Conservation (phyloP, 35 echinoderm and acorn worm species). For the Anneissia japonica region DNA sequence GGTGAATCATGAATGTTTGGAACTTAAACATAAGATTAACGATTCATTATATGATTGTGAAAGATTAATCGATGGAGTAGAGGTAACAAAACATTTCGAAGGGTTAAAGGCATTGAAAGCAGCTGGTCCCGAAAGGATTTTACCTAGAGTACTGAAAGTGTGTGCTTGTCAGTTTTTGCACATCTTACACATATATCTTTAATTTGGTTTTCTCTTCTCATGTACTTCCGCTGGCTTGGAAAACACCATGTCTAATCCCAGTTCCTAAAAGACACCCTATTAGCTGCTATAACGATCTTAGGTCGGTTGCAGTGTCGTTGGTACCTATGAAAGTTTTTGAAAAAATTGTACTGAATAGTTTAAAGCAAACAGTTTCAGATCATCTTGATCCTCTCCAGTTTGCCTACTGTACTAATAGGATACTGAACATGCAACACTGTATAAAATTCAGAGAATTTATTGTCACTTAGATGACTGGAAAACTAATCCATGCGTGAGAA, state of each 20-base stretch:
- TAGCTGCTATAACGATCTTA: constrained; percentile 52
- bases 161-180: background rate
- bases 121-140: constrained; percentile 8
- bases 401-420: constrained; percentile 21
- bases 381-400: constrained; percentile 25
- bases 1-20: background rate
- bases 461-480: constrained; percentile 8
- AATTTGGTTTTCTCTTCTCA: background rate
- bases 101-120: constrained; percentile 2
- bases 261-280: constrained; percentile 28
- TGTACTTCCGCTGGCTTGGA: background rate
- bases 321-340: constrained; percentile 46
- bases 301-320: constrained; percentile 39
- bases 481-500: background rate
- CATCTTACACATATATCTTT: constrained; percentile 30
- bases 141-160: constrained; percentile 10
- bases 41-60: background rate
- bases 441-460: constrained; percentile 19
- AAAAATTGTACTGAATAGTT: constrained; percentile 10
- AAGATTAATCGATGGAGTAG: background rate
- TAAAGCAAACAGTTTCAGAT: constrained; percentile 3
- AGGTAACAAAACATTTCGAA: no score
- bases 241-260: constrained; percentile 29
- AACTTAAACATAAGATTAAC: background rate
- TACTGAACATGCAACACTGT: constrained; percentile 32